Conservation (phyloP, 2,888 invertebrate species). For the Coelinius sp. region DNA sequence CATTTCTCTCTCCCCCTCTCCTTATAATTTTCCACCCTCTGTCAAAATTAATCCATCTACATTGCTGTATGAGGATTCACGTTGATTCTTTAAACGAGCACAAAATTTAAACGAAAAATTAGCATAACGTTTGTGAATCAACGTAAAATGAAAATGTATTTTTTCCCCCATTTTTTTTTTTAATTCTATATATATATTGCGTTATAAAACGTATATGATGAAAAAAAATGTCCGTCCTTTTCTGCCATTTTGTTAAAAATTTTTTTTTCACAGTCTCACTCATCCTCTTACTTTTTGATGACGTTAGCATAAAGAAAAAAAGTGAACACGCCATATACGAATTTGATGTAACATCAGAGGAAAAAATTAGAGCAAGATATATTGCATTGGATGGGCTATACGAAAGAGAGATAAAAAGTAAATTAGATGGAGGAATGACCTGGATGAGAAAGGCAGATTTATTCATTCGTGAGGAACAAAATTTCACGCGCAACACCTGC, state of each 20-base stretch:
- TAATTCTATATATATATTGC: background rate
- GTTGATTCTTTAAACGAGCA: background rate
- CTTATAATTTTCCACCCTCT: slow-evolving; percentile 1
- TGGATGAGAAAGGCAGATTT: slow-evolving; percentile 51
- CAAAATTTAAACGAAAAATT: background rate
- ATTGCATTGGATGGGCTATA: slow-evolving; percentile 36
- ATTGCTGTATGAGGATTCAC: slow-evolving; percentile 1
- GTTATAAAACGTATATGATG: background rate
- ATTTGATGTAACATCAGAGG: slow-evolving; percentile 14
- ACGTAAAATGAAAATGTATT: background rate
- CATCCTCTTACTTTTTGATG: background rate
- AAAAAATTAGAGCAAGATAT: slow-evolving; percentile 24
- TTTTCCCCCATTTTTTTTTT: background rate
- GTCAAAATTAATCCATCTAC: background rate
- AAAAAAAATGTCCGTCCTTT: background rate
- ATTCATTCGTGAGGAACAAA: slow-evolving; percentile 55
- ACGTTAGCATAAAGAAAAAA: background rate
- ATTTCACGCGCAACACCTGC: slow-evolving; percentile 56
- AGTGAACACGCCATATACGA: slow-evolving; percentile 14
- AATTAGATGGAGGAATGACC: slow-evolving; percentile 34
- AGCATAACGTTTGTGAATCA: slow-evolving; percentile 18
- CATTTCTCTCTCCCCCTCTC: background rate
- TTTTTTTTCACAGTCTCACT: background rate
- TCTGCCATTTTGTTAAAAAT: background rate
- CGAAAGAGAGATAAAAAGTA: slow-evolving; percentile 31